Base-by-base conservation (phyloP, 1,140 invertebrate genomes). In the Musca vetustissima region DNA sequence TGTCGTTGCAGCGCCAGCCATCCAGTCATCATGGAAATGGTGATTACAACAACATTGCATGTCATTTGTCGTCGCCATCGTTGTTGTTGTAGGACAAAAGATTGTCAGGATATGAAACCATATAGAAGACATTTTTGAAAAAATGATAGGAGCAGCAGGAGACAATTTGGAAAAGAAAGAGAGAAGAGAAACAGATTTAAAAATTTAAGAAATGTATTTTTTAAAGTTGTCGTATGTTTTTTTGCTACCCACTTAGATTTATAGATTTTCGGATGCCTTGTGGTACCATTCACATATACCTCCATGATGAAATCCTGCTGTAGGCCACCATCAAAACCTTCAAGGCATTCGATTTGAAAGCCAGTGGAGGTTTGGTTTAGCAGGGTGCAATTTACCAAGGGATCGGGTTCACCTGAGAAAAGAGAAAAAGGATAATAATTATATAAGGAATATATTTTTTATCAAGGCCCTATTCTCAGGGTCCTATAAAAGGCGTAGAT, bases 241-340 rank as follows among this genome's bases (percentile, higher is more conserved):
- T 48, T 17, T 61, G 19, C 36, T 69, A 80, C 79, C 80, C 74
- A 83, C 80, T 78, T 78, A 78, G 81, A 81, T 77, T 78, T 80
- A 68, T 74, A 78, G 72, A 80, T 76, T 78, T 78, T 79, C 68
- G 78, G 73, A 79, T 76, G 68, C 72, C 76, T 70, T 65, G 75
- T 71, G 75, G 84, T 74, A 69, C 81, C 81, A 68, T 84, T 80
- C 70, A 85, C 84, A 71, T 85, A 84, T 28, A 90, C 85, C 73
- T 90, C 87, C 71, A 91, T 86, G 43, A 90, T 83, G 80, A 91
- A 92, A 75, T 86, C 86, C 79, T 92, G 90, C 65, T 88, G 86
- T 22, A 91, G 83, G 9, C 90, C 90, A 14, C 91, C 92, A 78
- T 93, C 91, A 80, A 92, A 93, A 32, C 91, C 91, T 79, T 92